Evolutionary conservation across 2,113 vertebrate species (phyloP).

Genomic region (Propithecus coquereli): DNA sequence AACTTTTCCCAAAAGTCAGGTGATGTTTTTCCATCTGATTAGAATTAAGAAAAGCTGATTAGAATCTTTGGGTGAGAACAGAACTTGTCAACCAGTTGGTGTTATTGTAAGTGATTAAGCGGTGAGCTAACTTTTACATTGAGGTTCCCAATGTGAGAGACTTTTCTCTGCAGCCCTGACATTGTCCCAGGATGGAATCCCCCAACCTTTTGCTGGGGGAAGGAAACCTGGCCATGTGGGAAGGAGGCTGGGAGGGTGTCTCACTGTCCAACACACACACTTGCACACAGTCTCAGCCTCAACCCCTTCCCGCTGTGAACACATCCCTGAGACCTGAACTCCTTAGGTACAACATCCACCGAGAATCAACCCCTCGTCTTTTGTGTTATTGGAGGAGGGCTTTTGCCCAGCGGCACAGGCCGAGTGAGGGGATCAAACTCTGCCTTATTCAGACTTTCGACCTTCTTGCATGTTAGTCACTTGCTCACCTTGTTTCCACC

Average conservation of each 20-base stretch:
- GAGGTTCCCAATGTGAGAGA: not conserved
- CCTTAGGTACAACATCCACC: too few species aligned
- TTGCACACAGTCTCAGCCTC: not conserved
- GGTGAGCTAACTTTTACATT: not conserved
- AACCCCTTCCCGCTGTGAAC: too few species aligned
- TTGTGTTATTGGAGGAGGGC: not conserved
- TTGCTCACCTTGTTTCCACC: not conserved
- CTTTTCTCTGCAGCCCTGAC: not conserved
- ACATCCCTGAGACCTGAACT: not conserved
- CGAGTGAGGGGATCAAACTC: not conserved
- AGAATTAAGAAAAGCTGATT: not conserved
- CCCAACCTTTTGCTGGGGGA: not conserved
- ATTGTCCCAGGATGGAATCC: not conserved
- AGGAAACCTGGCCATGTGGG: rapidly evolving
- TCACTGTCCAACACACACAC: not conserved
- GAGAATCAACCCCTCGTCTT: too few species aligned
- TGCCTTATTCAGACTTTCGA: not conserved
- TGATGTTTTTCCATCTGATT: not conserved
- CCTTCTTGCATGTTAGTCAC: not conserved
- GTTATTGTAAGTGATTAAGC: not conserved
- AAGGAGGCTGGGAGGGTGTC: not conserved
- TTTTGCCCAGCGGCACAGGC: not conserved
- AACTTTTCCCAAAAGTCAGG: not conserved
- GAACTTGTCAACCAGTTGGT: not conserved
- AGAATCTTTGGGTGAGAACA: not conserved